Base-by-base conservation (phyloP, 2,888 invertebrate genomes). In the Hofmannophila pseudospretella region DNA sequence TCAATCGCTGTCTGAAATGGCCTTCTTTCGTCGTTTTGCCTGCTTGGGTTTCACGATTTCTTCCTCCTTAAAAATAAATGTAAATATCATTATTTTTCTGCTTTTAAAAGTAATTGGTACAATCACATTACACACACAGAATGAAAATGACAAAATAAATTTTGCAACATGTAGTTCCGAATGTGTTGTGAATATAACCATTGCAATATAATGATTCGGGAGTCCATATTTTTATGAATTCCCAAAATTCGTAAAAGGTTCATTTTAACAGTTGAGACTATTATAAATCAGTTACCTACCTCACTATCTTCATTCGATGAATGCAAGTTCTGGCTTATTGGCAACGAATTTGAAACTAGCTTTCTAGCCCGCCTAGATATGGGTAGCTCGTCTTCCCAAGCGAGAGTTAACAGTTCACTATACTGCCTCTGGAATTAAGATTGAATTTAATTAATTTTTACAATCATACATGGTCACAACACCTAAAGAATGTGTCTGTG, bases 1-100 rank as follows among this genome's bases (percentile, higher is more conserved):
- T 95, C 93, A 96, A 91, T 97, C 96, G 84, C 96, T 96, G 82
- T 97, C 97, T 51, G 95, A 96, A 72, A 94, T 92, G 40, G 94
- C 92, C 89, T 95, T 95, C 93, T 96, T 96, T 80, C 96, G 90
- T 71, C 96, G 94, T 80, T 96, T 97, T 45, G 95, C 93, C 81
- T 94, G 94, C 80, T 95, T 95, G 59, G 94, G 94, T 82, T 96
- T 96, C 13, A 95, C 93, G 67, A 96, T 93, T 85, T 96, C 96
- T 81, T 97, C 97, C 71, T 97, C 93, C 92, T 95, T 80, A 23
- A 85, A 88, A 54, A 54, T 10, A 49, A 62, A 66, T 11, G 1
- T 10, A 11, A 27, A 2, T 7, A 3, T 16, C 16, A 16, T 16
- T 16, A 16, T 4, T 16, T 16, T n/a, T n/a, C n/a, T n/a, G n/a